These are phyloP conservation scores for Sussaba pulchella DNA, from an alignment of 2,888 invertebrate species.

Conservation along the genomic window DNA sequence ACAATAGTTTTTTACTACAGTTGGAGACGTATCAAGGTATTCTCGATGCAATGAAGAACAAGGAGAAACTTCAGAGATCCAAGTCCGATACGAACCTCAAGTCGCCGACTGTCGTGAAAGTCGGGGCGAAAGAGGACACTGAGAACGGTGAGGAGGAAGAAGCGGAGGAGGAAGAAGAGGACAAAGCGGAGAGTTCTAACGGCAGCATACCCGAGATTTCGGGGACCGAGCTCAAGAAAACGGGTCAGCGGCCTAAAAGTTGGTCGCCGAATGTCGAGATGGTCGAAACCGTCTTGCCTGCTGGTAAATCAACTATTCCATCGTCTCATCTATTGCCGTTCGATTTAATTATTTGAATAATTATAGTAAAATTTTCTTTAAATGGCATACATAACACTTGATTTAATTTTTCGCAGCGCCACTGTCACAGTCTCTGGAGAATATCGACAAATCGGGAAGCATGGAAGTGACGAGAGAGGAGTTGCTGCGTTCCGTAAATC, in stretches of 20 bases:
- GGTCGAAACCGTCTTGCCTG: slow-evolving; percentile 87
- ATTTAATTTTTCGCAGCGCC: slow-evolving; percentile 82
- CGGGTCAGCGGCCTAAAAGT: slow-evolving; percentile 87
- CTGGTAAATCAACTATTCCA: slow-evolving; percentile 71
- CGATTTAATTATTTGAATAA: too few relatives aligned
- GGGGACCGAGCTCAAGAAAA: slow-evolving; percentile 78
- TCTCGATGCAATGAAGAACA: slow-evolving; percentile 97
- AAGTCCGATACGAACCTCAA: slow-evolving; percentile 97
- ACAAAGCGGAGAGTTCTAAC: slow-evolving; percentile 61
- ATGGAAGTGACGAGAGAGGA: slow-evolving; percentile 81
- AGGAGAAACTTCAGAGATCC: slow-evolving; percentile 95
- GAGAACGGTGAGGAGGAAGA: slow-evolving; percentile 72
- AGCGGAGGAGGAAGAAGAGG: slow-evolving; percentile 45
- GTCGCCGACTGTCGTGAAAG: slow-evolving; percentile 86
- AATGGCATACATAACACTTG: too few relatives aligned
- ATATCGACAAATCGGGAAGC: slow-evolving; percentile 84
- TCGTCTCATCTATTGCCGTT: not conserved
- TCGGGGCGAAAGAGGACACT: slow-evolving; percentile 77
- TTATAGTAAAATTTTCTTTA: too few relatives aligned
- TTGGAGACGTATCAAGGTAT: slow-evolving; percentile 98
- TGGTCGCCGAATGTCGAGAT: slow-evolving; percentile 90
- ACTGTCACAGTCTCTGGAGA: slow-evolving; percentile 89
- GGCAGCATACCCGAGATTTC: slow-evolving; percentile 73
- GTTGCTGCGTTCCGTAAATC: slow-evolving; percentile 79
- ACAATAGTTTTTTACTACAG: slow-evolving; percentile 96